Base-by-base conservation (phyloP, 2,888 invertebrate species). In the Perdita meconis region DNA sequence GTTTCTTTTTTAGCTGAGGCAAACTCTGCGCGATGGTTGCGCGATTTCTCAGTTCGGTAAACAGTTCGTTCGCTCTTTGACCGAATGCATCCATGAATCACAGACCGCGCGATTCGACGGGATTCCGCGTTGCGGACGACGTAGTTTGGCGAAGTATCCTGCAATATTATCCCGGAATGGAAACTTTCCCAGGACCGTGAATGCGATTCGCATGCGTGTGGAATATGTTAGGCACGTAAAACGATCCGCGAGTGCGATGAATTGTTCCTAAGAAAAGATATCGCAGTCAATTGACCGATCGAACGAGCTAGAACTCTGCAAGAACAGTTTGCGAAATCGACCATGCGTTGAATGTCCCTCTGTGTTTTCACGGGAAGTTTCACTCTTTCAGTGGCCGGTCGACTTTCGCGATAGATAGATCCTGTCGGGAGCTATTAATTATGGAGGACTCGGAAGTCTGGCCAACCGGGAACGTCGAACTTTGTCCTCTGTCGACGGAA, bases 11-110 rank as follows among this genome's bases (percentile, higher is more conserved):
- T n/a, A 8, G 10, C 2, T 30, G 30, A 30, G 5, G 36, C 4
- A 10, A 19, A 19, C 13, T 12, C 24, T 22, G 24, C 40, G 16
- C 34, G 6, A 34, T 36, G 61, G 42, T 68, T 50, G 59, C 51
- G 57, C 64, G 63, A 63, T 76, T 68, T 70, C 63, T 70, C 80
- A 36, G 56, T 16, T 50, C 44, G 56, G 69, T 61, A 74, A 79
- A 70, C 80, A 74, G 64, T 63, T 60, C 57, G 79, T 69, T 74
- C 60, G 79, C 66, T 63, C 69, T 79, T 74, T 74, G 65, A 63
- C 56, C 63, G 38, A 44, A 13, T 44, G 53, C 24, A 44, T 50
- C 34, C 70, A 38, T 66, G 80, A 72, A 80, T 76, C 75, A 53
- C 55, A 26, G 22, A 8, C 12, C 22, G 12, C 6, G 16, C 50